Conservation (phyloP, 2,113 vertebrate genomes). For the Actinemys pallida region DNA sequence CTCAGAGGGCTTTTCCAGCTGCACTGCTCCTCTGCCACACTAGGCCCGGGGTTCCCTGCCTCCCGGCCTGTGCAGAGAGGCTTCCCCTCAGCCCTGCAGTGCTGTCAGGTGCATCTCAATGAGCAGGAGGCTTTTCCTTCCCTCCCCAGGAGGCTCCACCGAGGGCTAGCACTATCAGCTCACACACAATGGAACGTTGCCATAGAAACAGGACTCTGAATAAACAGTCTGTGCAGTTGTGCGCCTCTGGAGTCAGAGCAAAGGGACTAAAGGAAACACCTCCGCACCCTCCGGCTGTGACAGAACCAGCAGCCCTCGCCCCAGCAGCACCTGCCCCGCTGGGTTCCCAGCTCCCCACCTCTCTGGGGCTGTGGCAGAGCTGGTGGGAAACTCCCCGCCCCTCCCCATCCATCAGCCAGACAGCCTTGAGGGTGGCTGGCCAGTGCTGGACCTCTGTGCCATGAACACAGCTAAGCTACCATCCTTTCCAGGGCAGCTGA, state of each 20-base stretch:
- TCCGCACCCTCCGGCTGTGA: fast-evolving
- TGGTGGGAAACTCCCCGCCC: neutral
- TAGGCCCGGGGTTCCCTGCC: neutral
- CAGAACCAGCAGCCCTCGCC: neutral
- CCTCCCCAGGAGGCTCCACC: neutral
- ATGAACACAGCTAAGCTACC: neutral
- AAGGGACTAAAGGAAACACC: neutral
- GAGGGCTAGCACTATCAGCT: neutral
- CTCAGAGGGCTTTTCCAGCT: neutral
- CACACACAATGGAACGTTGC: neutral
- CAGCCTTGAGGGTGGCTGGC: neutral
- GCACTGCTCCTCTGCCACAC: neutral
- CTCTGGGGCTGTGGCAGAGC: neutral
- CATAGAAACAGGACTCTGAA: conserved; percentile 17
- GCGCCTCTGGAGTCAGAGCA: neutral
- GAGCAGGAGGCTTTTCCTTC: neutral
- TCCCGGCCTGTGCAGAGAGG: neutral
- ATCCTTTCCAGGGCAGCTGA: neutral
- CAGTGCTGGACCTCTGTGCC: neutral
- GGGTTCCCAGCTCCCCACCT: neutral
- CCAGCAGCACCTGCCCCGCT: neutral
- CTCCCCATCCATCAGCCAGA: neutral
- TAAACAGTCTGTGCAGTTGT: neutral
- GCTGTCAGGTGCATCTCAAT: conserved; percentile 11
- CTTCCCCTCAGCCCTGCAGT: neutral